A percentile compares a stretch with the other conserved stretches of the same genome.
Evolutionary conservation across 2,797 vertebrate genomes (phyloP).

Genomic region (Cossypha dichroa): DNA sequence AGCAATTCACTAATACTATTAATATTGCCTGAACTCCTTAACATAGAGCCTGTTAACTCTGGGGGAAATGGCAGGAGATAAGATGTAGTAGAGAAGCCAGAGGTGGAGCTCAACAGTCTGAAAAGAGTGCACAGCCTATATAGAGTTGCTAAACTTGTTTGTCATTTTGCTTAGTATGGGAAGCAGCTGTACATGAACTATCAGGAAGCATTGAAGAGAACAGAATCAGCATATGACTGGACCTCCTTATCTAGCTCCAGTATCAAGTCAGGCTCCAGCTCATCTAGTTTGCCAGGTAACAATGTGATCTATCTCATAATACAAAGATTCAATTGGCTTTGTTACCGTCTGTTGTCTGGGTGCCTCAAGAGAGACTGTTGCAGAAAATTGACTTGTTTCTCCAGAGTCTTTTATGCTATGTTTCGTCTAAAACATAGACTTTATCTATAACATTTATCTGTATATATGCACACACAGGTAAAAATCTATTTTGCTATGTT

Average conservation of each 20-base stretch:
- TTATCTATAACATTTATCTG: not conserved
- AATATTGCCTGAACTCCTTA: not conserved
- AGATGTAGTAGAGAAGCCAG: not conserved
- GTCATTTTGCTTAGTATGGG: slow-evolving; percentile 85
- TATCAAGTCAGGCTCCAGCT: slow-evolving; percentile 95
- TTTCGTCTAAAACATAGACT: not conserved
- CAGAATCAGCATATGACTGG: slow-evolving; percentile 95
- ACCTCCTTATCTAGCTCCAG: slow-evolving; percentile 96
- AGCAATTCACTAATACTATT: not conserved
- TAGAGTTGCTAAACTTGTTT: not conserved
- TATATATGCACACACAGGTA: not conserved
- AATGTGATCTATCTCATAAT: not conserved
- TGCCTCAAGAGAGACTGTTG: not conserved
- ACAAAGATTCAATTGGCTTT: not conserved
- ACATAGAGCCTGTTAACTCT: not conserved
- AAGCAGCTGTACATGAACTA: slow-evolving; percentile 95
- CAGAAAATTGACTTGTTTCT: not conserved
- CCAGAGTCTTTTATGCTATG: not conserved
- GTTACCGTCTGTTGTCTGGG: not conserved
- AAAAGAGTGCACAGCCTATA: not conserved
- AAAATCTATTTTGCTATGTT: not conserved
- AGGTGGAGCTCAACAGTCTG: not conserved
- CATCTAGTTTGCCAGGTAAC: slow-evolving; percentile 92
- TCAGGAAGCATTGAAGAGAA: slow-evolving; percentile 96
- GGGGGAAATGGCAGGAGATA: not conserved